A percentile compares a stretch with the other conserved stretches of the same genome.
These are phyloP conservation scores for Eucidaris tribuloides DNA, from an alignment of 35 echinoderm and acorn worm genomes.

Conservation along the genomic window DNA sequence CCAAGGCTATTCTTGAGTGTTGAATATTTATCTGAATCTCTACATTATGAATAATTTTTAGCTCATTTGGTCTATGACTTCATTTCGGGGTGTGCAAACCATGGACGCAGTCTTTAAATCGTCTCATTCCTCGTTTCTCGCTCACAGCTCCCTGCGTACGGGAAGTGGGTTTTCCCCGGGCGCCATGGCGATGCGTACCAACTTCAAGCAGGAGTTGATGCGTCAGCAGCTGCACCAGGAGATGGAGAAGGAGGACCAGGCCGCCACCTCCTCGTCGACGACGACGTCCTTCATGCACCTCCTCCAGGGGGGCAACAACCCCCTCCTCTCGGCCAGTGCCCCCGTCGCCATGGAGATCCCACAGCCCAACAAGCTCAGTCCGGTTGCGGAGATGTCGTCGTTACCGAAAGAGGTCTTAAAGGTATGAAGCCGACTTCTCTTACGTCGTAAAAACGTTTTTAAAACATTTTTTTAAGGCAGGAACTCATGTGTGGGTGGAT, in stretches of 20 bases:
- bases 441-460: too few species aligned
- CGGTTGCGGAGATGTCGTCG: constrained; percentile 38
- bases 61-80: too few species aligned
- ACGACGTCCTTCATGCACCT: constrained; percentile 14
- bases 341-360: constrained; percentile 30
- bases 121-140: too few species aligned
- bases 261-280: neutral
- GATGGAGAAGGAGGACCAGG: constrained; percentile 44
- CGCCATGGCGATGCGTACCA: constrained; percentile 56
- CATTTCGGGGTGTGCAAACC: too few species aligned
- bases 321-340: constrained; percentile 16
- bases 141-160: neutral
- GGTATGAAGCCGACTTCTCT: constrained; percentile 25
- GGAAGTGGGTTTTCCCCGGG: constrained; percentile 28
- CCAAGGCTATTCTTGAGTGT: too few species aligned
- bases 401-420: constrained; percentile 24
- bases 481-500: too few species aligned
- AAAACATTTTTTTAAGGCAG: too few species aligned
- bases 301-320: constrained; percentile 1
- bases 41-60: too few species aligned
- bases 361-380: constrained; percentile 8
- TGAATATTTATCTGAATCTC: too few species aligned
- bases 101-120: too few species aligned
- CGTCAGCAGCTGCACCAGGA: constrained; percentile 49
- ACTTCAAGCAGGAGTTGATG: constrained; percentile 49